Conservation (phyloP, 1,140 invertebrate genomes). For the Elymnias hypermnestra region DNA sequence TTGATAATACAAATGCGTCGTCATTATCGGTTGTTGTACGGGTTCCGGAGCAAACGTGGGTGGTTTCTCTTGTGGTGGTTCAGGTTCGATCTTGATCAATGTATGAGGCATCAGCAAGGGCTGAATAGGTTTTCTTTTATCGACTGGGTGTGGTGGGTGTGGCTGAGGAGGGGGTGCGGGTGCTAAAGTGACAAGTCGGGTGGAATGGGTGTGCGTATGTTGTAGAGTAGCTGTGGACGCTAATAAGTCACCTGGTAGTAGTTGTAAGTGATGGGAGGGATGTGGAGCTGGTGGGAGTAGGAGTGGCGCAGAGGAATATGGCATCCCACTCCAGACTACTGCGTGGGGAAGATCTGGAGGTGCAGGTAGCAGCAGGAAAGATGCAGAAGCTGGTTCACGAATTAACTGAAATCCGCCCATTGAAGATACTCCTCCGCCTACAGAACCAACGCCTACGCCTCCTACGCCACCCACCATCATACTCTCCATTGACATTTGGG, state of each 20-base stretch:
- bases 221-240: conserved; percentile 73
- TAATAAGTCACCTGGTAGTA: conserved; percentile 77
- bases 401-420: conserved; percentile 82
- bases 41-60: conserved; percentile 75
- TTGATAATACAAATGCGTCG: conserved; percentile 76
- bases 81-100: conserved; percentile 82
- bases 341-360: conserved; percentile 85
- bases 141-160: conserved; percentile 49
- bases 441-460: conserved; percentile 69
- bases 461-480: conserved; percentile 78
- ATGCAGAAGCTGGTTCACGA: conserved; percentile 87
- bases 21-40: conserved; percentile 76
- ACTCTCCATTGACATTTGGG: conserved; percentile 81
- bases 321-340: conserved; percentile 83
- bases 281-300: conserved; percentile 80
- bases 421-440: conserved; percentile 51
- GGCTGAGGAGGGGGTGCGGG: conserved; percentile 64
- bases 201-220: conserved; percentile 78
- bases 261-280: conserved; percentile 77
- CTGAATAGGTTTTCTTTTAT: conserved; percentile 78
- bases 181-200: conserved; percentile 76
- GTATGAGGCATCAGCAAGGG: conserved; percentile 74
- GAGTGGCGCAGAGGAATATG: conserved; percentile 78
- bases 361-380: conserved; percentile 85
- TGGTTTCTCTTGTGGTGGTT: conserved; percentile 64